Base-by-base conservation (phyloP, 2,888 invertebrate species). In the Chirona hameri region DNA sequence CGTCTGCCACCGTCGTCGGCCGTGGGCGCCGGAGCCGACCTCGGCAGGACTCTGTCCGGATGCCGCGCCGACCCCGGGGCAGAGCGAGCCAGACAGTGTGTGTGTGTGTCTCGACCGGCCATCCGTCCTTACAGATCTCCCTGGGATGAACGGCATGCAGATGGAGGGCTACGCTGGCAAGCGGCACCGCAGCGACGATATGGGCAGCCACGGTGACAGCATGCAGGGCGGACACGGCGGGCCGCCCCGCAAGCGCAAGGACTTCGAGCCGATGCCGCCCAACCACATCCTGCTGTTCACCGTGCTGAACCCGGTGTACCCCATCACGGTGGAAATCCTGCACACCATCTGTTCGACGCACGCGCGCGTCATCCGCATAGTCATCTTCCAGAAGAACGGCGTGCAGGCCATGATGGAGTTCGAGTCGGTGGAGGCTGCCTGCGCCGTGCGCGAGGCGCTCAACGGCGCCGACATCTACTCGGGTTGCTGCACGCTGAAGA, bases 381-480 rank as follows among this genome's bases (percentile, higher is more conserved):
- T 99, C 85, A 98, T 99, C 87, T 98, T 98, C 91, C 97, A 97
- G 92, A 98, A 98, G 90, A 97, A 98, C 88, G 98, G 97, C 85
- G 96, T 98, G 18, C 98, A 98, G 90, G 97, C 97, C 84, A 97
- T 99, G 97, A 97, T 99, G 87, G 98, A 98, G 95, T 48, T 82
- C 7, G 76, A 82, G 55, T 27, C n/a, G 15, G 76, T 82, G 55
- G 82, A 69, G 82, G 55, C 39, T n/a, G 82, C 82, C n/a, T 57
- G 76, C 76, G 55, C 69, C 29, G 82, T 79, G 39, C 69, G 76
- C 72, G 55, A 79, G 55, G 76, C 69, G 46, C 46, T 82, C 5
- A 52, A 82, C 72, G 82, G 82, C 31, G 69, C 72, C 52, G 82
- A 82, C 55, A 82, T 82, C 69, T 82, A 82, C 76, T 82, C 82